Evolutionary conservation across 2,888 invertebrate genomes (phyloP), one percentile per base, ranked within the genome.

Genomic region (Galerucella nymphaeae): DNA sequence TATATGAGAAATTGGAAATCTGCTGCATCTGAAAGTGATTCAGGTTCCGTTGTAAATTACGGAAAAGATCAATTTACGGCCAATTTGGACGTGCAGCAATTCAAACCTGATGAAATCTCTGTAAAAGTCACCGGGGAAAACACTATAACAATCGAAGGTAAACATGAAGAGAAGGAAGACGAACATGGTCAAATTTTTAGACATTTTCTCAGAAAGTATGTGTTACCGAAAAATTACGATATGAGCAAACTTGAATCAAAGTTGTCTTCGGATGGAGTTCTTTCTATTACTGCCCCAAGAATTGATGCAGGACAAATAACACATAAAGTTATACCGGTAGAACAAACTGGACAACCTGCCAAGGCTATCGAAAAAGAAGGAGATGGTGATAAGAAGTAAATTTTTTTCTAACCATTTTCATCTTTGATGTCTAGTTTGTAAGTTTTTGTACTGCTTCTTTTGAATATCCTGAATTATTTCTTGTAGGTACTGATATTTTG

Each of bases 231-330:
- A 79, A 93, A 91, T 0, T 93, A 92, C 69, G 93, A 95, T 69
- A 89, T 93, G 4, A 90, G 90, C 71, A 89, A 91, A 59, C 91
- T 95, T 1, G 90, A 90, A 74, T 94, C 94, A 2, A 92, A 90
- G 64, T 86, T 95, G n/a, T 94, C 94, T 38, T 90, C 92, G 3
- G 94, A 94, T 81, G 95, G 95, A 0, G 89, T 94, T 72, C 84
- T 94, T 75, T 90, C 90, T 67, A 87, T 94, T 53, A 89, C 90
- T 23, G 93, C 92, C 3, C 93, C 93, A 61, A 89, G 14, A 58
- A 53, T 69, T 57, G 70, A 66, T 45, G 18, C 38, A 41, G 61
- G 18, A 18, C 42, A 38, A 38, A 4, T 20, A 62, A 18, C 16
- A 5, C 61, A 62, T 42, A 62, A 62, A 16, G 41, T 18, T 62